Base-by-base conservation (phyloP, 2,113 vertebrate species). In the Corythaixoides concolor region DNA sequence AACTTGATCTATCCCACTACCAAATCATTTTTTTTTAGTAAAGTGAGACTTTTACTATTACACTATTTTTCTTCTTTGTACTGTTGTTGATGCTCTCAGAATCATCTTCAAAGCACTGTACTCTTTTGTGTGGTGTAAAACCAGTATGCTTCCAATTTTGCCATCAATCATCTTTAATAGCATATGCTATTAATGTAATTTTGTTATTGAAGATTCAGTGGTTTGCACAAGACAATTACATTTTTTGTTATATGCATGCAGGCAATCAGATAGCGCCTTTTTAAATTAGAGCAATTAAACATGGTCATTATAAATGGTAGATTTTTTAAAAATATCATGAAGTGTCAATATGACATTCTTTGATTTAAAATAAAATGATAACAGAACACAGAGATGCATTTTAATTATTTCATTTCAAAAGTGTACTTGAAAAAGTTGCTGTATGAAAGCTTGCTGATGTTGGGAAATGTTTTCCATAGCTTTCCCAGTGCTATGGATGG, bases 141-240 rank as follows among this genome's bases (percentile, higher is more conserved):
- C 94, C 97, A 96, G 97, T 96, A 97, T 96, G 97, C 96, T 97
- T 97, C 97, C 97, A 98, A 97, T 98, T 98, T 98, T 98, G 96
- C 98, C 97, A 98, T 98, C 98, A 98, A 97, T 98, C 98, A 98
- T 98, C 98, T 98, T 98, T 98, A 98, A 98, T 98, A 98, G 98
- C 97, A 97, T 97, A 98, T 97, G 97, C 97, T 98, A 98, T 98
- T 98, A 98, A 98, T 97, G 97, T 97, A 98, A 98, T 98, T 98
- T 98, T 98, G 97, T 98, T 98, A 98, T 95, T 98, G 97, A 98
- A 98, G 97, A 98, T 98, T 98, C 98, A 97, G 96, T 96, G 97
- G 96, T 96, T 97, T 97, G 92, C 96, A 95, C 85, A 97, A 98
- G 97, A 98, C 97, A 98, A 98, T 98, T 98, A 98, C 8, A 95